A percentile compares a stretch with the other conserved stretches of the same genome.
Conservation (phyloP, 2,113 vertebrate species). For the Vulpes ferrilata region DNA sequence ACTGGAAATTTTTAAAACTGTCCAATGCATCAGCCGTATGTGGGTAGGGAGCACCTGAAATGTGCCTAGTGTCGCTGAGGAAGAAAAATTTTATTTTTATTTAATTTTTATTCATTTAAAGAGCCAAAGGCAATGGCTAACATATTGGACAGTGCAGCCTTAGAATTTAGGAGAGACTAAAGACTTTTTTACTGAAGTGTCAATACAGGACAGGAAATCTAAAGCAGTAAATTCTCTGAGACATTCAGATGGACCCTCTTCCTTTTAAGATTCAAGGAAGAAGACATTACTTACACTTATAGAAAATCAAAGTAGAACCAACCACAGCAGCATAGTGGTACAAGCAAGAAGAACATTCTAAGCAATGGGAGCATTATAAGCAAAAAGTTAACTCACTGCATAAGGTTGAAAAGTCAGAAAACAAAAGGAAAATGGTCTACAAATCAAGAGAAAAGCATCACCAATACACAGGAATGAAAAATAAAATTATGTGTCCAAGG, state of each 20-base stretch:
- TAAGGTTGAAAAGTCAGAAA: not conserved
- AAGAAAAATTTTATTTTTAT: not conserved
- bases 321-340: not conserved
- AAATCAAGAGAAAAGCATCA: not conserved
- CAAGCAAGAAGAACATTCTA: not conserved
- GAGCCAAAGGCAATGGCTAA: not conserved
- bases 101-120: not conserved
- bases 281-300: not conserved
- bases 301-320: not conserved
- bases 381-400: not conserved
- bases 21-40: not conserved
- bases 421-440: not conserved
- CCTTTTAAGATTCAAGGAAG: not conserved
- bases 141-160: rapidly evolving
- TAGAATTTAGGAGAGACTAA: not conserved
- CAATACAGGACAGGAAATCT: not conserved
- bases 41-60: not conserved
- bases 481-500: not conserved
- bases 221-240: not conserved
- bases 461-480: not conserved
- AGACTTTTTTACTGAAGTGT: not conserved
- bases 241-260: not conserved
- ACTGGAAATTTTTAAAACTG: not conserved
- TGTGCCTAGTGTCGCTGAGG: not conserved
- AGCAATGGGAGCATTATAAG: not conserved